These are phyloP conservation scores for Lithosia quadra DNA, from an alignment of 2,888 invertebrate genomes.

Conservation along the genomic window DNA sequence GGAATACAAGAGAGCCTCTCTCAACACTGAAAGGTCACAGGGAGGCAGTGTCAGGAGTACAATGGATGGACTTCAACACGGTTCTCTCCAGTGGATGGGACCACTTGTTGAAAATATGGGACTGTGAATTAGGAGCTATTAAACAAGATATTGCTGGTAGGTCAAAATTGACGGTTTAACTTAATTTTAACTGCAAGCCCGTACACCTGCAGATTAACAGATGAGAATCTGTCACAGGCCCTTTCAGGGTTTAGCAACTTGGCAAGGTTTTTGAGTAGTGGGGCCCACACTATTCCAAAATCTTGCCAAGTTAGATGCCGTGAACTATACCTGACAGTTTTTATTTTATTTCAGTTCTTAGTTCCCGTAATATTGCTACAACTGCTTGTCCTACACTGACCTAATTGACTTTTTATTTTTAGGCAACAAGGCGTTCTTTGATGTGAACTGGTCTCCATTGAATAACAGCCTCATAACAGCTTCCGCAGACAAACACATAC, in stretches of 20 bases:
- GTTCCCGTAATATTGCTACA: no score
- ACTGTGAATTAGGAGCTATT: conserved; percentile 93
- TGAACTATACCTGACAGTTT: no score
- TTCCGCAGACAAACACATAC: conserved; percentile 96
- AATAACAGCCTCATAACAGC: conserved; percentile 93
- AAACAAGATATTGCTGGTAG: conserved; percentile 91
- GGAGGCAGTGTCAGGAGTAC: conserved; percentile 94
- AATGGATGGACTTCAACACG: conserved; percentile 93
- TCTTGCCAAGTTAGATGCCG: no score
- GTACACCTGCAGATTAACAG: no score
- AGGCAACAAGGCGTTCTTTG: conserved; percentile 97
- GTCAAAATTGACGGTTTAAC: background rate
- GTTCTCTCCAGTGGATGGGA: conserved; percentile 97
- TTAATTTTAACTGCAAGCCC: no score
- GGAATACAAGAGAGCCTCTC: conserved; percentile 90
- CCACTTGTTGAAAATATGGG: conserved; percentile 98
- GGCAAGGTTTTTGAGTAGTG: no score
- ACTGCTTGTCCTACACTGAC: background rate
- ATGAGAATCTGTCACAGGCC: no score
- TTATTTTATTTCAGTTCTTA: no score
- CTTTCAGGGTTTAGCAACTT: background rate
- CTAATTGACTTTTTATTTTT: conserved; percentile 24
- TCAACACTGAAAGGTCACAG: conserved; percentile 96
- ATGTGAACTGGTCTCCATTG: conserved; percentile 93
- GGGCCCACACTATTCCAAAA: no score